Conservation (phyloP, 1,140 invertebrate genomes). For the Oedothorax gibbosus region DNA sequence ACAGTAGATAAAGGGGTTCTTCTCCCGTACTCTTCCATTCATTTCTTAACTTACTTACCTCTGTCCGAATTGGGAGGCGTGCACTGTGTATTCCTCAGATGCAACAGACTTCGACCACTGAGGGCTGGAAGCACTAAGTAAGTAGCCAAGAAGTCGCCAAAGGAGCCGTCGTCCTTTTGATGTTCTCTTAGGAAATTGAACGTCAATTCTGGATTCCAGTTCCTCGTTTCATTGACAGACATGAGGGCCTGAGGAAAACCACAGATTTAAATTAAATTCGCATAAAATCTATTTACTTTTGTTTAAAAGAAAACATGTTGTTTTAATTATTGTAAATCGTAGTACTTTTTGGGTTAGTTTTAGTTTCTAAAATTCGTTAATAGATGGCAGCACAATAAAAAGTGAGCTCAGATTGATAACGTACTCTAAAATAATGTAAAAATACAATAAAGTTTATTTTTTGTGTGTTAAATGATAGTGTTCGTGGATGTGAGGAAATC, state of each 20-base stretch:
- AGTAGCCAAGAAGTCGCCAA: constrained; percentile 37
- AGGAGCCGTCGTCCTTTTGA: constrained; percentile 28
- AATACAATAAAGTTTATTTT: too few relatives aligned
- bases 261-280: neutral
- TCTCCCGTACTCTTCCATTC: too few relatives aligned
- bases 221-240: neutral
- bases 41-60: neutral
- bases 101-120: constrained; percentile 21
- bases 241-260: constrained; percentile 24
- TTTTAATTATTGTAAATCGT: too few relatives aligned
- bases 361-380: too few relatives aligned
- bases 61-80: neutral
- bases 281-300: neutral
- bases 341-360: too few relatives aligned
- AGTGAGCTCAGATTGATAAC: too few relatives aligned
- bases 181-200: neutral
- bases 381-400: too few relatives aligned
- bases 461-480: too few relatives aligned
- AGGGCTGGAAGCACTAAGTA: constrained; percentile 29
- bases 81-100: constrained; percentile 22
- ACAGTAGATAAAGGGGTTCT: too few relatives aligned
- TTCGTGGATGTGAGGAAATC: too few relatives aligned
- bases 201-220: constrained; percentile 4
- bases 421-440: too few relatives aligned
- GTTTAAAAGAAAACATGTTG: neutral